These are phyloP conservation scores for Strigamia transsilvanica DNA, from an alignment of 2,888 invertebrate species.

Conservation along the genomic window DNA sequence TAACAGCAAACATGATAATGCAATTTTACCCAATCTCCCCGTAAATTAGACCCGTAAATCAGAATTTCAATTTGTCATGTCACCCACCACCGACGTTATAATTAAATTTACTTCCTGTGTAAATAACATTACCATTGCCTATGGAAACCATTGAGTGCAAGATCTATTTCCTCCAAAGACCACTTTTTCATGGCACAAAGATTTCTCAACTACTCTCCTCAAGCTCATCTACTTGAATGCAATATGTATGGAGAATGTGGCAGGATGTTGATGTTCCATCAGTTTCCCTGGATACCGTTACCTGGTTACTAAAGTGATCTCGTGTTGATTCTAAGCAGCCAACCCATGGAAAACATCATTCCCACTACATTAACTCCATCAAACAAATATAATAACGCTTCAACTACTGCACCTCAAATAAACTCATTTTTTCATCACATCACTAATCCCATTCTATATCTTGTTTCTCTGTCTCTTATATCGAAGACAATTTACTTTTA, in stretches of 20 bases:
- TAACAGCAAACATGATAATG: too few species aligned
- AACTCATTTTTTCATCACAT: neutral
- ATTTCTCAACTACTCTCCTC: slow-evolving; percentile 13
- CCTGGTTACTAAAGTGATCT: slow-evolving; percentile 26
- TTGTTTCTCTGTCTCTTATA: too few species aligned
- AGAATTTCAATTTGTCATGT: neutral
- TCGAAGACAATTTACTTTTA: too few species aligned
- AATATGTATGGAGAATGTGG: slow-evolving; percentile 30
- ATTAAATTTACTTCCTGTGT: slow-evolving; percentile 5
- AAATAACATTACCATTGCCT: slow-evolving; percentile 18
- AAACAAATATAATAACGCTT: slow-evolving; percentile 12
- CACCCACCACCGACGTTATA: neutral
- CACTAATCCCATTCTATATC: neutral
- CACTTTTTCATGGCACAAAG: slow-evolving; percentile 30
- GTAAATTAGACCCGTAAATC: neutral
- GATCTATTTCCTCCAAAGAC: slow-evolving; percentile 25
- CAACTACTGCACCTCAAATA: neutral
- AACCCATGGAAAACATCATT: slow-evolving; percentile 13
- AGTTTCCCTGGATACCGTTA: slow-evolving; percentile 26
- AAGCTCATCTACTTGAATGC: slow-evolving; percentile 14
- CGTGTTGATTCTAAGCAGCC: slow-evolving; percentile 20
- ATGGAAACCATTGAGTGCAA: slow-evolving; percentile 11
- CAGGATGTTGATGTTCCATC: slow-evolving; percentile 30
- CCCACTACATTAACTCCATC: slow-evolving; percentile 30
- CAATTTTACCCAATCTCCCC: neutral